phyloP scores from a whole-genome alignment of 2,797 vertebrate species.

The Chaetophractus vellerosus region DNA sequence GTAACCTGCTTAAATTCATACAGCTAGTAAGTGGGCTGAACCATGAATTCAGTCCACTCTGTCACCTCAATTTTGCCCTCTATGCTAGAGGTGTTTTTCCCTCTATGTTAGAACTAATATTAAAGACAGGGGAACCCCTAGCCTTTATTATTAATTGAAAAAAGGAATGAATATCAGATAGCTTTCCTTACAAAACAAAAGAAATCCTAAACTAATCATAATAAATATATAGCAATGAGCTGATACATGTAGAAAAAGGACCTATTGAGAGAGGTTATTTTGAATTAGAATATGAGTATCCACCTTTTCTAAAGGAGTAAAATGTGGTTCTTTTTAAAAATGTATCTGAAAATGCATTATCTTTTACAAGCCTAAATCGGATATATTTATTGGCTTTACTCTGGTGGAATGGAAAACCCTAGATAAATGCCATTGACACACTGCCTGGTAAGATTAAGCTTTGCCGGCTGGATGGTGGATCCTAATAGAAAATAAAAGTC shows the following conservation, averaged over 20 bases:
- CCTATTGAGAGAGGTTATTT: constrained; percentile 35
- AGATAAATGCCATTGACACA: background rate
- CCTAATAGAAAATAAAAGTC: background rate
- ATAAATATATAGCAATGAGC: background rate
- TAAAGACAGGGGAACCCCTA: background rate
- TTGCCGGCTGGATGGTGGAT: background rate
- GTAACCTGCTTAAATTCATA: background rate
- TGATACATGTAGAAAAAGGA: background rate
- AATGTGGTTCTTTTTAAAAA: background rate
- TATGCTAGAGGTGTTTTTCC: background rate
- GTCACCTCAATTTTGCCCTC: background rate
- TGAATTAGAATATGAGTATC: background rate
- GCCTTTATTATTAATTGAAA: background rate
- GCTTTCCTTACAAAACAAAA: background rate
- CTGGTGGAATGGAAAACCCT: background rate
- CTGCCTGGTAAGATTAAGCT: background rate
- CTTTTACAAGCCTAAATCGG: background rate
- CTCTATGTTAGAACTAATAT: background rate
- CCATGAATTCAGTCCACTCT: background rate
- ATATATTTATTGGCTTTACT: background rate
- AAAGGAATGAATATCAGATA: background rate
- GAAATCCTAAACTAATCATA: background rate
- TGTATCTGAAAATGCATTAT: background rate
- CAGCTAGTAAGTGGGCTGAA: background rate
- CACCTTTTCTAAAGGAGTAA: background rate